phyloP scores from a whole-genome alignment of 2,888 invertebrate genomes.

The Lasioglossum villosulum region DNA sequence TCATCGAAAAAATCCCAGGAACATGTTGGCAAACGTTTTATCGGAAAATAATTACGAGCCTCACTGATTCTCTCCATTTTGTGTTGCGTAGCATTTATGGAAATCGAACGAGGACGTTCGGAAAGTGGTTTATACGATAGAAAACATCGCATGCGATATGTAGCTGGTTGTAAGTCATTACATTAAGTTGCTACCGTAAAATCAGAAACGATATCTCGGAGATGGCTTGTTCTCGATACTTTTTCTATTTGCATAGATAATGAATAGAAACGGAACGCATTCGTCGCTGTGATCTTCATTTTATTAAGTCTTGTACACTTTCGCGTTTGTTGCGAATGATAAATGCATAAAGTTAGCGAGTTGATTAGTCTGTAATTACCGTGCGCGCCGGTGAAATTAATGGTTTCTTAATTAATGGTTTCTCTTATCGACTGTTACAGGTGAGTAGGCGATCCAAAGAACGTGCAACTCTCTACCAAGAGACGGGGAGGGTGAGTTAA shows the following conservation, averaged over 20 bases:
- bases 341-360: neutral
- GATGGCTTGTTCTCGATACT: neutral
- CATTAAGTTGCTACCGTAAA: neutral
- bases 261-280: neutral
- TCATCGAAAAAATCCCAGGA: no score
- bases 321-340: neutral
- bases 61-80: no score
- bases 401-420: constrained; percentile 33
- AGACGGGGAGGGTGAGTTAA: constrained; percentile 78
- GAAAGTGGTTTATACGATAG: neutral
- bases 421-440: constrained; percentile 74
- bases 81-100: neutral
- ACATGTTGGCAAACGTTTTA: no score
- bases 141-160: neutral
- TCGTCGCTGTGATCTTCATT: neutral
- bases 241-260: neutral
- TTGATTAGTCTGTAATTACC: neutral
- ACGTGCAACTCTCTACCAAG: constrained; percentile 72
- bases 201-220: neutral
- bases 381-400: neutral
- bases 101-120: neutral
- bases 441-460: constrained; percentile 81
- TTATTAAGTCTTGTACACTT: neutral
- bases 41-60: no score
- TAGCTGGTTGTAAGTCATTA: neutral